Base-by-base conservation (phyloP, 2,113 vertebrate species). In the Antennarius striatus region DNA sequence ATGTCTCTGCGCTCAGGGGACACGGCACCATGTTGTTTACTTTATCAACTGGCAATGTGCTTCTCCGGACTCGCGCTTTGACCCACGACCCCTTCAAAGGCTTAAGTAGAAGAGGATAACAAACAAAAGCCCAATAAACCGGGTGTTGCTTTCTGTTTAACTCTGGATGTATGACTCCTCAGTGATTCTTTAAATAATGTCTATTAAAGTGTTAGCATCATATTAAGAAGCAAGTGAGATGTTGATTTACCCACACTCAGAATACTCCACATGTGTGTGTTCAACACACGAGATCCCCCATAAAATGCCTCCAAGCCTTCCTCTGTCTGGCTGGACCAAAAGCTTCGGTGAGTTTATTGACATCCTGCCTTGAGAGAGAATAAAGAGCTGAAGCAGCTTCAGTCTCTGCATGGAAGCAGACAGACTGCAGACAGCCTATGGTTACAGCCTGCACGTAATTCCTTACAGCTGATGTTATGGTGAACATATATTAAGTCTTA, bases 31-130 rank as follows among this genome's bases (percentile, higher is more conserved):
- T 40, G 42, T n/a, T 85, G 69, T 81, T 70, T 75, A 58, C 69
- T 73, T 88, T 69, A 88, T 76, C 77, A 71, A 46, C 52, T 9
- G 11, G 49, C 71, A 70, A 40, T 66, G 80, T 82, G 73, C 75
- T 46, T 63, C 68, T 54, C 17, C 68, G 28, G 75, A 68, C 42
- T 47, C 28, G 57, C 65, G 8, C 59, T 63, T 52, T 78, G 76
- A 90, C 85, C 88, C 50, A 5, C 86, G 86, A 86, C 80, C 80
- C 56, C 64, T 77, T 71, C 75, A 79, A 86, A 85, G 65, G 48
- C 79, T 78, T 39, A 67, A 75, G 73, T 79, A 82, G 75, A 65
- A 86, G 30, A 84, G 75, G 70, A 83, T 77, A 86, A 85, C 64
- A 89, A 80, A 83, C 81, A 74, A 77, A 86, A 75, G 30, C 54